phyloP scores from a whole-genome alignment of 2,113 vertebrate genomes.

The Cyrtonyx montezumae region DNA sequence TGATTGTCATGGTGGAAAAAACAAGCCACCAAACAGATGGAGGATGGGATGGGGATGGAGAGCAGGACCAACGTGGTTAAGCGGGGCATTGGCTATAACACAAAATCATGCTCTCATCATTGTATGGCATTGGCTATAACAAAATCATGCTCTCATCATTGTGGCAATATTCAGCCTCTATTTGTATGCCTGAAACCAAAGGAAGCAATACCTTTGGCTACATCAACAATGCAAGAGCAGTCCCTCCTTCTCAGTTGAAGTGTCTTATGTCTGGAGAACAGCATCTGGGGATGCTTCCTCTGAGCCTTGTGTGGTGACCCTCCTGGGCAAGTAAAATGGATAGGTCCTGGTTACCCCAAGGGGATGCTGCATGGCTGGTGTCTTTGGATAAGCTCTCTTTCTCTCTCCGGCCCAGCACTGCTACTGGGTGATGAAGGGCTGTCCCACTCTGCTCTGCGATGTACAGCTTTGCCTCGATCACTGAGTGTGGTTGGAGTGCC shows the following conservation, averaged over 20 bases:
- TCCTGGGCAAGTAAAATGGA: neutral
- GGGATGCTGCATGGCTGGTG: neutral
- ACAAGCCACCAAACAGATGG: neutral
- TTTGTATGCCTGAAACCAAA: neutral
- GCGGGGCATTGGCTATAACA: rapidly evolving
- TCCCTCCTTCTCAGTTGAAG: neutral
- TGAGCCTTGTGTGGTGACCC: neutral
- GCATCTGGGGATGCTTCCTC: neutral
- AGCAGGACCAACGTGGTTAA: neutral
- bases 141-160: neutral
- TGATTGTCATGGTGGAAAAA: neutral
- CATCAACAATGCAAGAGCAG: neutral
- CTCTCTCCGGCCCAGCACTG: neutral
- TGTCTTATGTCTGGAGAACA: neutral
- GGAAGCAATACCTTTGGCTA: neutral
- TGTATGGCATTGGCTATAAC: neutral
- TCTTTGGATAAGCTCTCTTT: neutral
- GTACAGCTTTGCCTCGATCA: neutral
- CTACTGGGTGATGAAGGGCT: neutral
- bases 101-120: neutral
- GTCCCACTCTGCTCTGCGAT: neutral
- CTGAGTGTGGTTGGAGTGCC: neutral
- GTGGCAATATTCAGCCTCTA: neutral
- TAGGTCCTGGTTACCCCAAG: neutral
- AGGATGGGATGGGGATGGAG: neutral